Conservation (phyloP, 2,113 vertebrate genomes). For the Balaenoptera acutorostrata region DNA sequence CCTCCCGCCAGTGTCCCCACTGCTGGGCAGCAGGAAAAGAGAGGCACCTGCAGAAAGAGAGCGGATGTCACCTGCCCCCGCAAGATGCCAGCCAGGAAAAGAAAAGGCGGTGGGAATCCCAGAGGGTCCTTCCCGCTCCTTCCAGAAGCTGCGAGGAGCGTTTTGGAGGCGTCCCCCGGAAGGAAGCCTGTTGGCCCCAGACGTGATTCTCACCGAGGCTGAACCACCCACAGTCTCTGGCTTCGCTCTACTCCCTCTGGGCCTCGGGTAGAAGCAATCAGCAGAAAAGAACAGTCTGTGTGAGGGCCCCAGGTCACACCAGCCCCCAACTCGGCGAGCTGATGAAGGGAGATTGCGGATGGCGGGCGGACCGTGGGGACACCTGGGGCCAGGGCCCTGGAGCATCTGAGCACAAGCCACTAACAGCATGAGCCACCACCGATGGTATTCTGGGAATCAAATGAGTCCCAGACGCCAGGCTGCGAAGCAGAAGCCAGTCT, state of each 20-base stretch:
- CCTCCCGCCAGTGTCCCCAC: accelerated
- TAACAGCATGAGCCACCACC: background rate
- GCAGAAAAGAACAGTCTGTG: background rate
- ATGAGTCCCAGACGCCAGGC: background rate
- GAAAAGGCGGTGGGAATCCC: background rate
- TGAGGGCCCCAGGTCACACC: background rate
- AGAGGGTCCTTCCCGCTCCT: background rate
- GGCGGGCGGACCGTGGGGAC: background rate
- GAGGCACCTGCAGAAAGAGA: background rate
- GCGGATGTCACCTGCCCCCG: background rate
- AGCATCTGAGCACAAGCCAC: background rate
- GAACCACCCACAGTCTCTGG: background rate
- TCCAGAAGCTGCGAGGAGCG: background rate
- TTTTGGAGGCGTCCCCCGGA: background rate
- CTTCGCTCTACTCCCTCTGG: background rate
- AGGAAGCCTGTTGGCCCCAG: background rate
- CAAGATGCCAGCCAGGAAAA: background rate
- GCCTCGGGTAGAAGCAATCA: background rate
- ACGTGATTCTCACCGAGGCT: accelerated
- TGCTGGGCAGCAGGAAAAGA: background rate
- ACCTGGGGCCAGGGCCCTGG: background rate
- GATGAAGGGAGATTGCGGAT: background rate
- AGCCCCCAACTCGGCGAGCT: background rate
- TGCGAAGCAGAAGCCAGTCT: background rate
- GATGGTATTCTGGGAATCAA: constrained; percentile 52